Evolutionary conservation across 2,797 vertebrate species (phyloP).

Genomic region (Gallinago stenura): DNA sequence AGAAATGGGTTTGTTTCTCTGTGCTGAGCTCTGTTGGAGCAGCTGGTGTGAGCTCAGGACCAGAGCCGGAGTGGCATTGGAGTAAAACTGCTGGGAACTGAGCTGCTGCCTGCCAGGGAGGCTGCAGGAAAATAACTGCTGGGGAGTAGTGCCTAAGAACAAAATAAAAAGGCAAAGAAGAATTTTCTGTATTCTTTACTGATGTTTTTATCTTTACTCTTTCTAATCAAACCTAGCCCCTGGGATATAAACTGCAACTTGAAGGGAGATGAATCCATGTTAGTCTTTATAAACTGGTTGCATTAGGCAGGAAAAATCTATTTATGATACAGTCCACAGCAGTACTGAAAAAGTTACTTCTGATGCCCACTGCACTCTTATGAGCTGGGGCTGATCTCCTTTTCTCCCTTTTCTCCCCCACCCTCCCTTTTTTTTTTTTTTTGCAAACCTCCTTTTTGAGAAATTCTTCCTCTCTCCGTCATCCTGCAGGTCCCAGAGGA

Average conservation of each 20-base stretch:
- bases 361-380: not conserved
- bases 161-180: not conserved
- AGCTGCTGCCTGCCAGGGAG: not conserved
- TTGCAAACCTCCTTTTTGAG: not conserved
- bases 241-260: not conserved
- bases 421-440: too few relatives aligned
- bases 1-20: not conserved
- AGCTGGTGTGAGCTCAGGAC: not conserved
- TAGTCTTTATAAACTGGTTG: not conserved
- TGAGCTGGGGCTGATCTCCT: not conserved
- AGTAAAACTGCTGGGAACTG: not conserved
- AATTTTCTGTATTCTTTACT: not conserved
- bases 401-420: too few relatives aligned
- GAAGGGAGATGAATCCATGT: not conserved
- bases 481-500: not conserved
- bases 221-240: not conserved
- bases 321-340: not conserved
- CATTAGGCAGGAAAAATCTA: not conserved
- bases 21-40: not conserved
- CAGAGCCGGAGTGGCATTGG: not conserved
- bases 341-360: not conserved
- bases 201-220: not conserved
- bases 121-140: not conserved
- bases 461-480: not conserved
- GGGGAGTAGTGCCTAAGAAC: not conserved